phyloP scores from a whole-genome alignment of 2,888 invertebrate genomes.

The Tetheella fluctuosa region DNA sequence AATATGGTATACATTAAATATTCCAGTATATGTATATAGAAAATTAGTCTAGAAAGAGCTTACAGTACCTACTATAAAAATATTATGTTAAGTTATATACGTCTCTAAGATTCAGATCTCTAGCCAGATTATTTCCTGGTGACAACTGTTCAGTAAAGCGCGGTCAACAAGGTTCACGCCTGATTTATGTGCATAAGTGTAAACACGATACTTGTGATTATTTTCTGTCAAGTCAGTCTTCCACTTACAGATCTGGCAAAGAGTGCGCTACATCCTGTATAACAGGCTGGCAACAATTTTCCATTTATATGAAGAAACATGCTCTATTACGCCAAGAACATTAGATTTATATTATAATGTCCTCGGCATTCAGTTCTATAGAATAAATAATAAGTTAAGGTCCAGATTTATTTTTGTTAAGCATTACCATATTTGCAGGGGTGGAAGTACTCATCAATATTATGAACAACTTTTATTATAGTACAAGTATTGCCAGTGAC shows the following conservation, averaged over 20 bases:
- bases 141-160: neutral
- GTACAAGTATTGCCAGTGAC: no score
- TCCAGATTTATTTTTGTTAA: neutral
- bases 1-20: no score
- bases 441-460: no score
- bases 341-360: neutral
- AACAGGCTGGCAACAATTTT: neutral
- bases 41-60: no score
- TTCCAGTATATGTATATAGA: no score
- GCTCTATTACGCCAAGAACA: neutral
- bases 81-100: no score
- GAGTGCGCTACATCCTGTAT: neutral
- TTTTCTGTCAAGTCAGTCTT: neutral
- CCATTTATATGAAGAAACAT: neutral
- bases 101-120: neutral
- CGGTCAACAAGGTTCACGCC: neutral
- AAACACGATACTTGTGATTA: neutral
- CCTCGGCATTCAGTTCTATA: neutral
- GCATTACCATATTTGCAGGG: no score
- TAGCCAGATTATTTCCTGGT: neutral
- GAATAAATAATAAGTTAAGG: neutral
- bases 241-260: neutral
- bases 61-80: no score
- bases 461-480: no score
- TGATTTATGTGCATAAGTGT: neutral